phyloP scores from a whole-genome alignment of 2,888 invertebrate genomes.

The Leptopilina syphax region DNA sequence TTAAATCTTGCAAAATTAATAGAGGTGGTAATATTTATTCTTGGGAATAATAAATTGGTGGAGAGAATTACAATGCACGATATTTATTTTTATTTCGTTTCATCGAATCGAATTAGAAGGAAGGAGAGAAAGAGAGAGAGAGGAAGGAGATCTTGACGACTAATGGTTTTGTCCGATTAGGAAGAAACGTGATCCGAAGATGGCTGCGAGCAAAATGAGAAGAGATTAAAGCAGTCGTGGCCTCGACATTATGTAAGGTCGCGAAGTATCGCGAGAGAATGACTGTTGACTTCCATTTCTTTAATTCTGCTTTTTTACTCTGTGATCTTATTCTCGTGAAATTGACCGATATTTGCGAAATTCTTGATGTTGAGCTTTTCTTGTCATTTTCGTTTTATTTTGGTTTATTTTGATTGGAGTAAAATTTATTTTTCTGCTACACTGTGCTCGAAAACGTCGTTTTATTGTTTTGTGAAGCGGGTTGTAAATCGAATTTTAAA shows the following conservation, averaged over 20 bases:
- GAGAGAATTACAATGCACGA: conserved; percentile 8
- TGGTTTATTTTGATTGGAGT: too few species aligned
- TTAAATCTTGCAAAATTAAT: conserved; percentile 12
- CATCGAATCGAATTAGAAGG: background rate
- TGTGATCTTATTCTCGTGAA: too few species aligned
- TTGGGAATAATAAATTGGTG: conserved; percentile 3
- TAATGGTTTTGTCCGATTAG: conserved; percentile 35
- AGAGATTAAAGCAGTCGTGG: conserved; percentile 56
- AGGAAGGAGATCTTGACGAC: conserved; percentile 4
- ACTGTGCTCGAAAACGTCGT: too few species aligned
- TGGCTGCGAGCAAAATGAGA: conserved; percentile 44
- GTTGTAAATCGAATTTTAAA: too few species aligned
- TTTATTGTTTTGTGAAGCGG: too few species aligned
- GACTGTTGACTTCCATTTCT: background rate
- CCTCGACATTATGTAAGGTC: conserved; percentile 62
- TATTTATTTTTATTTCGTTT: background rate
- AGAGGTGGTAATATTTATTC: conserved; percentile 6
- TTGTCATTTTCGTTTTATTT: too few species aligned
- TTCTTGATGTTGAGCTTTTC: too few species aligned
- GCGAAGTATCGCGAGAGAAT: conserved; percentile 42
- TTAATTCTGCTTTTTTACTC: background rate
- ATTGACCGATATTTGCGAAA: too few species aligned
- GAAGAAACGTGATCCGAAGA: conserved; percentile 53
- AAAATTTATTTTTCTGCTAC: too few species aligned
- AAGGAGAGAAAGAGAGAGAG: background rate